These are phyloP conservation scores for Prorops nasuta DNA, from an alignment of 1,140 invertebrate species.

Conservation along the genomic window DNA sequence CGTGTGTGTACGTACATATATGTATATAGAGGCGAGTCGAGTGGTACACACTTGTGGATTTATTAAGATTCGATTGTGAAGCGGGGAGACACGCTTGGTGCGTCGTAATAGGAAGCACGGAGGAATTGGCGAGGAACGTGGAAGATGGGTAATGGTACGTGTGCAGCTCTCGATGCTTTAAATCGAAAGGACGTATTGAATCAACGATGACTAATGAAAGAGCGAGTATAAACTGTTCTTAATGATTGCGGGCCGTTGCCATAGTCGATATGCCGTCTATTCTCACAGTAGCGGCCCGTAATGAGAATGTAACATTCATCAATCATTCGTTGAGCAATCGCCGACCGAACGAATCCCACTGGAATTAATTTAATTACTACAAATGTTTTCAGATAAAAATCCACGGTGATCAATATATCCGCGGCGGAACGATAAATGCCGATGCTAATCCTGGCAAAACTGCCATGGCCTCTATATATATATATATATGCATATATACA, in stretches of 20 bases:
- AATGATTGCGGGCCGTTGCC: constrained; percentile 23
- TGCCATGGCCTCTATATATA: too few species aligned
- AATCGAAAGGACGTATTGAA: constrained; percentile 32
- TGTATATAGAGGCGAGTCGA: too few species aligned
- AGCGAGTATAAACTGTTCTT: constrained; percentile 30
- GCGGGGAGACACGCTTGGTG: too few species aligned
- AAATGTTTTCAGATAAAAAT: constrained; percentile 13
- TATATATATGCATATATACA: too few species aligned
- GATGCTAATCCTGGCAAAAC: background rate
- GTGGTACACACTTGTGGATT: too few species aligned
- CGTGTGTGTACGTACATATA: too few species aligned
- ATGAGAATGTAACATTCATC: constrained; percentile 32
- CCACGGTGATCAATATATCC: background rate
- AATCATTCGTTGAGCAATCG: constrained; percentile 35
- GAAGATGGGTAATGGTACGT: too few species aligned
- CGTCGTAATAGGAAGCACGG: too few species aligned
- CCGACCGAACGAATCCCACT: constrained; percentile 17
- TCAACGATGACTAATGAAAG: constrained; percentile 35
- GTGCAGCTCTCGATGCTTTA: too few species aligned
- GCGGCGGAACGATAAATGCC: background rate
- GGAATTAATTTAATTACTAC: constrained; percentile 36
- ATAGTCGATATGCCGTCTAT: constrained; percentile 3
- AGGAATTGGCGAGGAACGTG: too few species aligned
- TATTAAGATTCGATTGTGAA: too few species aligned
- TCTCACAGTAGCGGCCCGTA: constrained; percentile 34